Evolutionary conservation across 1,140 invertebrate species (phyloP).

Genomic region (Bombus polaris): DNA sequence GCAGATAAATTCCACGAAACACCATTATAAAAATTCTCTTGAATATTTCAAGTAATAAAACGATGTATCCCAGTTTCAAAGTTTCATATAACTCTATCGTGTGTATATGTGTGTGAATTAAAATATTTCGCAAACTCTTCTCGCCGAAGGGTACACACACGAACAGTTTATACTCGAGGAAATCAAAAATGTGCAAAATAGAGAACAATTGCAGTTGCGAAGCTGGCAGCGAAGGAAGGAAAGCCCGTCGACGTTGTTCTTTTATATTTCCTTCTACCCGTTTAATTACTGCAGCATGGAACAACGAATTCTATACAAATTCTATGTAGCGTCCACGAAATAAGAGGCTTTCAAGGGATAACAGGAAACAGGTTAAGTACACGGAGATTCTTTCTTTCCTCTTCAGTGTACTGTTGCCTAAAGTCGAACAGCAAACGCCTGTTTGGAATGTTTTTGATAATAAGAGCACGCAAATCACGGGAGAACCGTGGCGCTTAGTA

Average conservation of each 20-base stretch:
- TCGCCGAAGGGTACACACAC: background rate
- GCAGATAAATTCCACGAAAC: background rate
- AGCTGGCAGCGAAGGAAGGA: slow-evolving; percentile 1
- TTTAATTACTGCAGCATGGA: slow-evolving; percentile 38
- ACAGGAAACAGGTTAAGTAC: slow-evolving; percentile 49
- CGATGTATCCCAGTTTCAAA: no score
- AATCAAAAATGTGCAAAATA: slow-evolving; percentile 21
- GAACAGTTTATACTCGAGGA: background rate
- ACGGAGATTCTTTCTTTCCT: slow-evolving; percentile 11
- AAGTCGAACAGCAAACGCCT: slow-evolving; percentile 7
- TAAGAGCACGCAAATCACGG: background rate
- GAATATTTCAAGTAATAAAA: no score
- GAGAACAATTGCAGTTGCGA: slow-evolving; percentile 4
- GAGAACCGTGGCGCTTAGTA: background rate
- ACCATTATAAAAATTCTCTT: background rate
- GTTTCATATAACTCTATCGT: no score
- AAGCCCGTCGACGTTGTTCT: background rate
- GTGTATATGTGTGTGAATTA: background rate
- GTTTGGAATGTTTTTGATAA: slow-evolving; percentile 21
- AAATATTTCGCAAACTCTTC: background rate
- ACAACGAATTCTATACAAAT: slow-evolving; percentile 41
- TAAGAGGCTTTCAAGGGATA: slow-evolving; percentile 40
- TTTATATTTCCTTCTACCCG: slow-evolving; percentile 16
- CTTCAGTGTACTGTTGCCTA: background rate
- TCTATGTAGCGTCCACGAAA: slow-evolving; percentile 19